Evolutionary conservation across 2,113 vertebrate genomes (phyloP).

Genomic region (Chrysemys picta): DNA sequence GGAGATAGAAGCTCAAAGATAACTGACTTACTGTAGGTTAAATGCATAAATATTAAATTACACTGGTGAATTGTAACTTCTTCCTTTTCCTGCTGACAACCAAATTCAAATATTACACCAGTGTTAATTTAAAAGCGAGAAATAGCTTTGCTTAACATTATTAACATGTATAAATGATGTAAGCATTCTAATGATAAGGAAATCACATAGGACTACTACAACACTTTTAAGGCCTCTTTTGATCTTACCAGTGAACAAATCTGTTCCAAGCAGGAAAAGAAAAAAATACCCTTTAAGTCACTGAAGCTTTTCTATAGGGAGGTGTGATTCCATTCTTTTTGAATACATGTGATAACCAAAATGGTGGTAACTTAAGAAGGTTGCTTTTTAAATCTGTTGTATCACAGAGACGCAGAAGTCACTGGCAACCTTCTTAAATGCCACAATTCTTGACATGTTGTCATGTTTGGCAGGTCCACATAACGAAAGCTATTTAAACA

Average conservation of each 20-base stretch:
- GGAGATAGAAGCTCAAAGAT: not conserved
- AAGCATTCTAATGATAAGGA: not conserved
- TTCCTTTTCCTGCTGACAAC: not conserved
- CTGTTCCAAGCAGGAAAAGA: not conserved
- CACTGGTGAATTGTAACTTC: not conserved
- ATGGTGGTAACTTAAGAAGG: not conserved
- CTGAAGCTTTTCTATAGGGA: not conserved
- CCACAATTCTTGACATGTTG: fast-evolving
- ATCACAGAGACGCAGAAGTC: not conserved
- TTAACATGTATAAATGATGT: not conserved
- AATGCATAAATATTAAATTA: not conserved
- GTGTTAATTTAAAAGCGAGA: not conserved
- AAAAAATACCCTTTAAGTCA: not conserved
- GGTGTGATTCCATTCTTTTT: not conserved
- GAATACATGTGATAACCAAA: not conserved
- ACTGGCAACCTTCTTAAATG: not conserved
- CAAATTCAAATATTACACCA: not conserved
- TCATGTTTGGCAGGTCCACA: not conserved
- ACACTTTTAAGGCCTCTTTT: not conserved
- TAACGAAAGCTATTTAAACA: not conserved
- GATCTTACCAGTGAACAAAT: not conserved
- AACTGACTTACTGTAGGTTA: not conserved
- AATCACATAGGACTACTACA: not conserved
- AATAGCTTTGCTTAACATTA: not conserved
- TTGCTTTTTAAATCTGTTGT: not conserved